Evolutionary conservation across 2,113 vertebrate genomes (phyloP).

Genomic region (Eptatretus burgeri): DNA sequence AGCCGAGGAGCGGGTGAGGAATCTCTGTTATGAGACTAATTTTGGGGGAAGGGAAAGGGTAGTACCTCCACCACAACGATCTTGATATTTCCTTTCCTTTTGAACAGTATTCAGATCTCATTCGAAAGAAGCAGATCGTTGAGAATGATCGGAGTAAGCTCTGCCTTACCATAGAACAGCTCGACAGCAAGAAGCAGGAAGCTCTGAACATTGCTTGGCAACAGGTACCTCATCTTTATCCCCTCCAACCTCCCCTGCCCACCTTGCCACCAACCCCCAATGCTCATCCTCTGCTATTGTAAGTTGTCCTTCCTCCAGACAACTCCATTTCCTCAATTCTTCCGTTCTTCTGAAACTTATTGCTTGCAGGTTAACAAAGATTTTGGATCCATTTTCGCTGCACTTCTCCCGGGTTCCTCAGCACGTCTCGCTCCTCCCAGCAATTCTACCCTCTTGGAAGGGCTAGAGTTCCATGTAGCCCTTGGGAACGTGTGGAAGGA

Average conservation of each 20-base stretch:
- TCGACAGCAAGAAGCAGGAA: conserved; percentile 66
- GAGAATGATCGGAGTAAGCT: conserved; percentile 77
- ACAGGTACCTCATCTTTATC: conserved; percentile 26
- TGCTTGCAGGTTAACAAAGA: conserved; percentile 52
- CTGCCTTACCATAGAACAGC: conserved; percentile 42
- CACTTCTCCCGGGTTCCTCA: conserved; percentile 46
- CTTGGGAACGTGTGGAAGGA: conserved; percentile 86
- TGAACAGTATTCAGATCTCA: conserved; percentile 56
- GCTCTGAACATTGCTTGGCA: conserved; percentile 57
- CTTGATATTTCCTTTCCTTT: conserved; percentile 8
- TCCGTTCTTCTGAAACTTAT: not conserved
- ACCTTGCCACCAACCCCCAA: not conserved
- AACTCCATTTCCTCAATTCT: not conserved
- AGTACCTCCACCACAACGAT: no score
- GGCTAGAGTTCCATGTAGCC: conserved; percentile 63
- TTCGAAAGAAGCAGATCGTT: conserved; percentile 65
- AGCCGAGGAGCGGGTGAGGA: conserved; percentile 42
- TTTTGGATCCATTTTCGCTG: conserved; percentile 79
- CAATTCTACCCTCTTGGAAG: conserved; percentile 22
- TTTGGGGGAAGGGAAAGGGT: no score
- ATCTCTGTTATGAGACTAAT: not conserved
- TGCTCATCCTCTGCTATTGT: not conserved
- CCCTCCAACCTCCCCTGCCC: not conserved
- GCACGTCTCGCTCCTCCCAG: conserved; percentile 29
- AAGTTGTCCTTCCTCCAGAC: not conserved